Conservation (phyloP, 2,113 vertebrate species). For the Notiomystis cincta region DNA sequence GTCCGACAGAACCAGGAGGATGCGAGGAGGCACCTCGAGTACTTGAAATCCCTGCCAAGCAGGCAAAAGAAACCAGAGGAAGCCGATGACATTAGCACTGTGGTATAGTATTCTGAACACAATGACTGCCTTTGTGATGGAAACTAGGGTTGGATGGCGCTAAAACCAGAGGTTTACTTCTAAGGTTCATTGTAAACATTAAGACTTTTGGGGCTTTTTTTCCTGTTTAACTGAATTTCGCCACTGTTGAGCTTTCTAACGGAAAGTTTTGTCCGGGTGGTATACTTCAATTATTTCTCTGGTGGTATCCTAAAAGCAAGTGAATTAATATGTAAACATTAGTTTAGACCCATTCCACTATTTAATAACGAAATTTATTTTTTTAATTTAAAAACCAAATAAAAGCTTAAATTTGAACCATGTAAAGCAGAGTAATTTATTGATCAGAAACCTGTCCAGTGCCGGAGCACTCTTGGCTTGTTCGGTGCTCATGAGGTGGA, state of each 20-base stretch:
- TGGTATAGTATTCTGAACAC: conserved; percentile 79
- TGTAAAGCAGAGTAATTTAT: conserved; percentile 76
- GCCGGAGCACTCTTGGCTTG: not conserved
- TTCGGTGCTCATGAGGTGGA: not conserved
- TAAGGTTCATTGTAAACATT: conserved; percentile 69
- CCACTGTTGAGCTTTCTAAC: conserved; percentile 71
- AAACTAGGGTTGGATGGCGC: not conserved
- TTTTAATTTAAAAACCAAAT: conserved; percentile 84
- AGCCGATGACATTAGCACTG: conserved; percentile 94
- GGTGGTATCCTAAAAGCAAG: conserved; percentile 68
- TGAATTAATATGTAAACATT: conserved; percentile 72
- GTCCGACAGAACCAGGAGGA: conserved; percentile 99
- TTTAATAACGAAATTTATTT: conserved; percentile 88
- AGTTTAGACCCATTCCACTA: conserved; percentile 81
- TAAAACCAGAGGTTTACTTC: conserved; percentile 70
- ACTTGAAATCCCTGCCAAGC: conserved; percentile 99
- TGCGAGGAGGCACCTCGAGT: conserved; percentile 95
- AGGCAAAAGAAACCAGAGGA: conserved; percentile 97
- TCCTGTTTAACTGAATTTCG: conserved; percentile 64
- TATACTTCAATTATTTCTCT: conserved; percentile 63
- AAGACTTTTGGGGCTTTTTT: conserved; percentile 54
- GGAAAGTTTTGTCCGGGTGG: conserved; percentile 61
- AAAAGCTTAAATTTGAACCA: conserved; percentile 82
- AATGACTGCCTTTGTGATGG: conserved; percentile 16
- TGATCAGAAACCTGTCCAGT: conserved; percentile 20